Evolutionary conservation across 2,797 vertebrate genomes (phyloP), one percentile per base, ranked within the genome.

Genomic region (Chiroxiphia lanceolata): DNA sequence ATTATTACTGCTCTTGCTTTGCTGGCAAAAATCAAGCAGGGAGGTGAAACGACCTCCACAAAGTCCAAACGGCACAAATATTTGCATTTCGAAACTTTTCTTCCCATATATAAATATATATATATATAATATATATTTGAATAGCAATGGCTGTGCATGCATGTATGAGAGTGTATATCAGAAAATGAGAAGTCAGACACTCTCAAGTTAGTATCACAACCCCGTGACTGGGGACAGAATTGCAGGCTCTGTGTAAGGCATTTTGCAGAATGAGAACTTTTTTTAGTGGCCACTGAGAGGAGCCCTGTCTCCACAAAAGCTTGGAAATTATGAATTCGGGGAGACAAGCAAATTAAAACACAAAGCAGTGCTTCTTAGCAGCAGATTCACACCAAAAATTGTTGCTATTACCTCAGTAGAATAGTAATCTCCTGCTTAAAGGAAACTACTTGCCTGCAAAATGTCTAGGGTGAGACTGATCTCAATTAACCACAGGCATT

Each of bases 281-380:
- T 57, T 69, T 68, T 63, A 40, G 21, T 45, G 60, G 87, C 96
- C 97, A 88, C 96, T 72, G 96, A 94, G 95, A 71, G 97, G 97
- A 64, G 96, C 97, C 97, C 87, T 94, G 51, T n/a, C 75, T 51
- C 87, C 82, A 94, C 27, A 65, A 91, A 83, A 93, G 63, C 53
- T 40, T 71, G 42, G n/a, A 8, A 56, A 34, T 19, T 26, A 61
- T 10, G 47, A 83, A 36, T 0, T 3, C 5, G 1, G 2, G 25
- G 5, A 83, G 51, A 48, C 1, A 3, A 60, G 19, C 21, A 85
- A 68, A 85, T 40, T 33, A 40, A 61, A 92, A 54, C 61, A 29
- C 5, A 18, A 65, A 59, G 26, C 4, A 5, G 17, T 53, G 50
- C n/a, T 79, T 56, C 48, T 84, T 27, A 6, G 2, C 9, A 94